Percentiles rank a stretch among this genome's conserved stretches.
Conservation (phyloP, 2,888 invertebrate genomes). For the Aleiodes testaceus region DNA sequence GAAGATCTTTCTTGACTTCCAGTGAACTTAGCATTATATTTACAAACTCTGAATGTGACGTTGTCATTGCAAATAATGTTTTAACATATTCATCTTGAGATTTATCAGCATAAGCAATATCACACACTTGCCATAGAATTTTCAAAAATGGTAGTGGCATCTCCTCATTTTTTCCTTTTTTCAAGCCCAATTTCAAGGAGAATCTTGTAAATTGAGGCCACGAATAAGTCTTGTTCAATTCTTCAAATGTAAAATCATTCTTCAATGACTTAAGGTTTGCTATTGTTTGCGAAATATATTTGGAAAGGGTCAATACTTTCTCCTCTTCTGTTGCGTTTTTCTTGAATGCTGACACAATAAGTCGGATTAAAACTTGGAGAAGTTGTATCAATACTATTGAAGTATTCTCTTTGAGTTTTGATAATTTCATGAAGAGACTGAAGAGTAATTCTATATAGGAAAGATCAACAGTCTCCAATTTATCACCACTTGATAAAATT, state of each 20-base stretch:
- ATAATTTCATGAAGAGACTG: slow-evolving; percentile 58
- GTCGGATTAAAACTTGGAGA: slow-evolving; percentile 61
- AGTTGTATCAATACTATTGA: slow-evolving; percentile 56
- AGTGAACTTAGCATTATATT: slow-evolving; percentile 78
- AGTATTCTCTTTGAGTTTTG: slow-evolving; percentile 45
- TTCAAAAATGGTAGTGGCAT: slow-evolving; percentile 75
- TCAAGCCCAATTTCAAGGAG: slow-evolving; percentile 80
- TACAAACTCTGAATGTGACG: slow-evolving; percentile 85
- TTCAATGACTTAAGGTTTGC: slow-evolving; percentile 51
- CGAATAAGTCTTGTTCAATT: slow-evolving; percentile 60
- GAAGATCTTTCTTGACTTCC: slow-evolving; percentile 74
- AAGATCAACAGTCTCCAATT: slow-evolving; percentile 60
- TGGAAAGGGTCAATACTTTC: slow-evolving; percentile 61
- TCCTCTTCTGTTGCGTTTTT: slow-evolving; percentile 61
- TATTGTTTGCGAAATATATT: slow-evolving; percentile 54
- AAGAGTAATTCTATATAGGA: slow-evolving; percentile 60
- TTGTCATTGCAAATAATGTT: slow-evolving; percentile 82
- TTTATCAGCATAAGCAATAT: slow-evolving; percentile 76
- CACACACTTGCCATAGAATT: slow-evolving; percentile 76
- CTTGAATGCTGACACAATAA: slow-evolving; percentile 64
- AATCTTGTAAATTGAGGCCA: slow-evolving; percentile 72
- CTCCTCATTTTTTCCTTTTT: slow-evolving; percentile 70
- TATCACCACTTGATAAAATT: slow-evolving; percentile 64
- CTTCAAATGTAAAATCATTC: slow-evolving; percentile 55
- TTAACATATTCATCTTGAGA: slow-evolving; percentile 74